A percentile compares a stretch with the other conserved stretches of the same genome.
Conservation (phyloP, 2,113 vertebrate species). For the Centropus bengalensis region DNA sequence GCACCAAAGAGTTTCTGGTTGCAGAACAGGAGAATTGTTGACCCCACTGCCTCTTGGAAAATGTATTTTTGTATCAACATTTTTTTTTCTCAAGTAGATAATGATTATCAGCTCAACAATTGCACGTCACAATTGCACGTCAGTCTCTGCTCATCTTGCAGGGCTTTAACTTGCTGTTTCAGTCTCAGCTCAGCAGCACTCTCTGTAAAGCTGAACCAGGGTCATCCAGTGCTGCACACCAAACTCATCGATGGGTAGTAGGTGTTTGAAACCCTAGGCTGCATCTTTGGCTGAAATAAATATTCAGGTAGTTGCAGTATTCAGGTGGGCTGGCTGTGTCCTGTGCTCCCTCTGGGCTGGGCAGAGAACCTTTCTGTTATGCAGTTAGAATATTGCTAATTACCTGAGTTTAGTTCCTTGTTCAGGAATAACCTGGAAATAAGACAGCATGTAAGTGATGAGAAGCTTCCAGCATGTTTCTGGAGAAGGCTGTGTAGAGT, state of each 20-base stretch:
- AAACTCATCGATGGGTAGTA: neutral
- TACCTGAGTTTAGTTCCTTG: neutral
- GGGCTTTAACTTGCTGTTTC: fast-evolving
- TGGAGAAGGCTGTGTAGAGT: neutral
- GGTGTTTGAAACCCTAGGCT: neutral
- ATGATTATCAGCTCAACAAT: neutral
- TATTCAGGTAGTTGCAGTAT: neutral
- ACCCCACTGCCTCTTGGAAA: neutral
- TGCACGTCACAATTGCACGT: neutral
- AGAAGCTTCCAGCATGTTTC: neutral
- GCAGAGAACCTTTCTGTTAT: neutral
- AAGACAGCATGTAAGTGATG: neutral
- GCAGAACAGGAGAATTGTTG: fast-evolving
- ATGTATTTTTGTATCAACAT: neutral
- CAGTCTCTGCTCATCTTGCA: neutral
- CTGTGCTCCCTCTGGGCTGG: neutral
- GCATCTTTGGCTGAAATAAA: neutral
- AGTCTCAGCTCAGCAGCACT: neutral
- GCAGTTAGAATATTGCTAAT: neutral
- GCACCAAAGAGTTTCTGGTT: neutral
- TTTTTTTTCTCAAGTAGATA: neutral
- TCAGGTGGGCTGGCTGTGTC: neutral
- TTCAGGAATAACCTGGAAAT: neutral
- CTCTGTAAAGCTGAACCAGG: neutral
- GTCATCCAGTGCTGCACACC: neutral